Evolutionary conservation across 2,888 invertebrate genomes (phyloP), one percentile per base, ranked within the genome.

Genomic region (Cyclophora albipunctata): DNA sequence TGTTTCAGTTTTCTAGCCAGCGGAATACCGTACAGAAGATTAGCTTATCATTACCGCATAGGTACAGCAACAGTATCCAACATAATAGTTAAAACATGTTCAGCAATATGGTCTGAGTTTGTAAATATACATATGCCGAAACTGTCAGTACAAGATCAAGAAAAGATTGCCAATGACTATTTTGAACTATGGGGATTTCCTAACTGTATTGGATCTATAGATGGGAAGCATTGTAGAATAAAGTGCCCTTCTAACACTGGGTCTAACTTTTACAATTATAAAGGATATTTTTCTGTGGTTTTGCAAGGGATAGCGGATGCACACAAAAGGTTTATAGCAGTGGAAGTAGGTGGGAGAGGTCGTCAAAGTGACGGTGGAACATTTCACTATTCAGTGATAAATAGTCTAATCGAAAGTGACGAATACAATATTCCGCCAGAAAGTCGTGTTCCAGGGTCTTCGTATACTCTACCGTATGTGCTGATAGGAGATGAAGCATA

Each of bases 281-380:
- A 76, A 66, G 52, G 42, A 1, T 54, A 20, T 53, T 69, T 69
- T 52, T 75, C 71, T 55, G 65, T 75, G 43, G 74, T 81, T 3
- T 55, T 82, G 1, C 54, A 59, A 42, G 60, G 58, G 5, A 42
- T 75, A 47, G 76, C 69, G 5, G 75, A 81, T 62, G 73, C 74
- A 20, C 33, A 5, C 41, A 20, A 46, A 3, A 46, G 41, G 34
- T 46, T 46, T 6, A 41, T 7, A 1, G 41, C 33, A 5, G 34
- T 41, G 3, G 46, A 46, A 6, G 46, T 41, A 2, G 46, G 46
- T 46, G 33, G 41, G 5, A 40, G 41, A 5, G 46, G 46, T 1
- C 40, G 41, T 0, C 41, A 41, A 7, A 41, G 41, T 33, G 46
- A 46, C 41, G 41, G 45, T n/a, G 37, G 20, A 3, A 46, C 37